Base-by-base conservation (phyloP, 2,888 invertebrate genomes). In the Sarcophaga subvicina region DNA sequence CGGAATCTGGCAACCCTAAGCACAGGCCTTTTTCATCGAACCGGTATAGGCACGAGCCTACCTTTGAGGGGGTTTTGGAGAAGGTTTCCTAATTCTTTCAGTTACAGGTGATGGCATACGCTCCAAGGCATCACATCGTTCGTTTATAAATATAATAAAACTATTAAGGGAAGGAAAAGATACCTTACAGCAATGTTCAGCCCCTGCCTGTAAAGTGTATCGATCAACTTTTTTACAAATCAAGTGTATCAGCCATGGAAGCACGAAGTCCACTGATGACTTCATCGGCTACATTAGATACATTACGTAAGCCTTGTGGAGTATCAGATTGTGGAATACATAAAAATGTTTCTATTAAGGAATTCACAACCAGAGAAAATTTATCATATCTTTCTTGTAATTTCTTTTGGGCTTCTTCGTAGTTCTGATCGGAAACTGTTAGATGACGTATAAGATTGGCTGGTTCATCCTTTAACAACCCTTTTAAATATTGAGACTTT, bases 311-410 rank as follows among this genome's bases (percentile, higher is more conserved):
- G 3, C 45, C 20, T 25, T 49, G 22, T 0, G 47, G 20, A 27
- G 17, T 76, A 37, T 71, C 49, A 27, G 17, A n/a, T 45, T 37
- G 54, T 4, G 12, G 63, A 8, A 72, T 79, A 4, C 59, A 60
- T 27, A 88, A 54, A 72, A 80, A 87, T 1, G 69, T 64, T 14
- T 80, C 59, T 47, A 87, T 87, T 4, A 85, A 79, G 0, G 81
- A 83, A 64, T 87, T 66, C 2, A 78, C 80, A 12, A 85, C 80
- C 17, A 88, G 70, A 4, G 77, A 72, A 4, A 66, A 80, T 25
- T 84, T 77, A 60, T 88, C 82, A n/a, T 80, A 86, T 59, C 78
- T 59, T 54, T 85, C 49, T 37, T 81, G 76, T 11, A 88, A 54
- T 8, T 69, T 77, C n/a, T 80, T 83, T 60, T 75, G 69, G 2